Conservation (phyloP, 2,888 invertebrate genomes). For the Luperina nickerlii region DNA sequence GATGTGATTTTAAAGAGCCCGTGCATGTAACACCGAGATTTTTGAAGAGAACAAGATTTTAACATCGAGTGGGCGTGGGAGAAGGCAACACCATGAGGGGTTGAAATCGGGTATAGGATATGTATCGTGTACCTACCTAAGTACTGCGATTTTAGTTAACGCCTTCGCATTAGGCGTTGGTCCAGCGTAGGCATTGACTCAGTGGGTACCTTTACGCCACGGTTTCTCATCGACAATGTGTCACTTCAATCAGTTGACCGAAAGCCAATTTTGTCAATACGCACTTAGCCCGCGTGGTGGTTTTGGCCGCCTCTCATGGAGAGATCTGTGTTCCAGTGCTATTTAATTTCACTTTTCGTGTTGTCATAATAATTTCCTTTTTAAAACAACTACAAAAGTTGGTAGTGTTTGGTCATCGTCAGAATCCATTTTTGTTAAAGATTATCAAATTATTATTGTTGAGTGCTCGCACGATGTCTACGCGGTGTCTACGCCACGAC, state of each 20-base stretch:
- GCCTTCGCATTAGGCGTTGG: not conserved
- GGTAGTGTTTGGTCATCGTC: not conserved
- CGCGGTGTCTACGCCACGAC: not conserved
- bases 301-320: not conserved
- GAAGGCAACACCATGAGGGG: not conserved
- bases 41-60: not conserved
- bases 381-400: not conserved
- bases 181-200: not conserved
- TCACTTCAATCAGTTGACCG: not conserved
- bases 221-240: not conserved
- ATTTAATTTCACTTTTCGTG: not conserved
- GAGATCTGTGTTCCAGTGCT: not conserved
- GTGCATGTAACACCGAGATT: not conserved
- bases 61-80: not conserved
- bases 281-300: not conserved
- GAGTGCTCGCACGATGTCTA: not conserved
- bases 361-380: not conserved
- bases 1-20: not conserved
- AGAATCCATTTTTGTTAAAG: not conserved
- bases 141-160: not conserved
- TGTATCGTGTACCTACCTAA: not conserved
- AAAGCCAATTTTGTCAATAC: not conserved
- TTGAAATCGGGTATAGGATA: not conserved
- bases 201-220: no score
- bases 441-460: not conserved